These are phyloP conservation scores for Halocaridina rubra DNA, from an alignment of 2,888 invertebrate species.

Conservation along the genomic window DNA sequence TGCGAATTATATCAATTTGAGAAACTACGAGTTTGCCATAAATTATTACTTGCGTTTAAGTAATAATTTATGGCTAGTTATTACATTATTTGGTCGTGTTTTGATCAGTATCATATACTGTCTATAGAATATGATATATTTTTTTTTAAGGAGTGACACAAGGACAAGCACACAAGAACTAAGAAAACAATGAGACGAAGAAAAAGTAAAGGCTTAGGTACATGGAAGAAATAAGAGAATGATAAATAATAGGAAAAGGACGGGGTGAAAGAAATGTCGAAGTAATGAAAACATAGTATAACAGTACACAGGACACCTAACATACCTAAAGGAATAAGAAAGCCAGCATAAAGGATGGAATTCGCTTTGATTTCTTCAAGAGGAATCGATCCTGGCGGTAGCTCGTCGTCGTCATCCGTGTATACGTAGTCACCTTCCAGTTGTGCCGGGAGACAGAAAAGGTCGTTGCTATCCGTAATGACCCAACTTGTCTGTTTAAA, in stretches of 20 bases:
- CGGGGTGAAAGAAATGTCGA: no score
- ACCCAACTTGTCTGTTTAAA: slow-evolving; percentile 59
- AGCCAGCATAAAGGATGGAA: slow-evolving; percentile 60
- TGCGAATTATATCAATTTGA: slow-evolving; percentile 3
- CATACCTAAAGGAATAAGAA: slow-evolving; percentile 61
- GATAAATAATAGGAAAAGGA: no score
- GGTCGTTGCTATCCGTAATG: slow-evolving; percentile 50
- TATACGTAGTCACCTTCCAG: slow-evolving; percentile 50
- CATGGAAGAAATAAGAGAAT: no score
- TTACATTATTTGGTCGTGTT: not conserved
- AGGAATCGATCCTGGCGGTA: slow-evolving; percentile 58
- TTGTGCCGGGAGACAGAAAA: slow-evolving; percentile 57
- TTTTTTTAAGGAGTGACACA: no score
- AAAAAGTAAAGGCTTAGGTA: no score
- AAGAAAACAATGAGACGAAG: no score
- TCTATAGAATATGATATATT: no score
- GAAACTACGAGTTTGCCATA: not conserved
- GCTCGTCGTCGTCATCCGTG: slow-evolving; percentile 59
- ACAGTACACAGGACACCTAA: no score
- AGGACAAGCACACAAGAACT: no score
- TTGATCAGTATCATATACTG: not conserved
- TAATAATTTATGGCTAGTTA: not conserved
- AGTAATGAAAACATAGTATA: not conserved
- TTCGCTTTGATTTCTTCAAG: slow-evolving; percentile 52
- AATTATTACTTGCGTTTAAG: not conserved